Percentiles rank a stretch among this genome's conserved stretches.
phyloP scores from a whole-genome alignment of 2,888 invertebrate species.

The Aphidius colemani region DNA sequence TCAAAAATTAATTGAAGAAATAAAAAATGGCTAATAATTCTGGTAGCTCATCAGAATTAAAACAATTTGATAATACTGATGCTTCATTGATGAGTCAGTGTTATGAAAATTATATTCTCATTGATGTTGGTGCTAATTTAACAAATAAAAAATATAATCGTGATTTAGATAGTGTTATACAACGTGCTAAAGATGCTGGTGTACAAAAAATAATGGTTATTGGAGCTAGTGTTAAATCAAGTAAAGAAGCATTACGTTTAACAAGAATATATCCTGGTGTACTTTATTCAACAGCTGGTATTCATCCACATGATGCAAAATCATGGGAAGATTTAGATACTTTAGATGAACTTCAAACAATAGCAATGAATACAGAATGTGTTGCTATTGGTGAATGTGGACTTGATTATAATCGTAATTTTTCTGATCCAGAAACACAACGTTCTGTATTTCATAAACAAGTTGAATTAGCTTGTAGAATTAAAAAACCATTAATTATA shows the following conservation, averaged over 20 bases:
- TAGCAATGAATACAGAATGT: conserved; percentile 83
- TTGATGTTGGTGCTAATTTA: conserved; percentile 91
- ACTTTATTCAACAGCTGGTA: conserved; percentile 88
- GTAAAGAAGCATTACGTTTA: conserved; percentile 87
- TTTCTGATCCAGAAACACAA: conserved; percentile 88
- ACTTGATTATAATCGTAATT: conserved; percentile 91
- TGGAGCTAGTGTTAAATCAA: conserved; percentile 85
- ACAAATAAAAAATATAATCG: conserved; percentile 92
- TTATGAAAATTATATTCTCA: conserved; percentile 88
- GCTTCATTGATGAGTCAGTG: conserved; percentile 71
- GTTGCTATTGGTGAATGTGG: conserved; percentile 95
- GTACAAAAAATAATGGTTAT: conserved; percentile 94
- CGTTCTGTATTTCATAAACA: conserved; percentile 85
- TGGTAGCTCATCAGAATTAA: conserved; percentile 38
- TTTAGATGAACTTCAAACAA: conserved; percentile 68
- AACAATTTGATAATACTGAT: conserved; percentile 32
- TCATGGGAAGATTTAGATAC: conserved; percentile 72
- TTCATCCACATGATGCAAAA: conserved; percentile 93
- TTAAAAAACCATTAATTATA: conserved; percentile 85
- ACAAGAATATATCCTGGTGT: conserved; percentile 89
- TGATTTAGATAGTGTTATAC: conserved; percentile 89
- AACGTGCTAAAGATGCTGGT: conserved; percentile 91
- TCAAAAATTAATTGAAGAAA: no score
- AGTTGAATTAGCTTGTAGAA: conserved; percentile 82
- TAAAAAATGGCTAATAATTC: conserved; percentile 50